A percentile compares a stretch with the other conserved stretches of the same genome.
phyloP scores from a whole-genome alignment of 1,140 invertebrate genomes.

The Anastrepha obliqua region DNA sequence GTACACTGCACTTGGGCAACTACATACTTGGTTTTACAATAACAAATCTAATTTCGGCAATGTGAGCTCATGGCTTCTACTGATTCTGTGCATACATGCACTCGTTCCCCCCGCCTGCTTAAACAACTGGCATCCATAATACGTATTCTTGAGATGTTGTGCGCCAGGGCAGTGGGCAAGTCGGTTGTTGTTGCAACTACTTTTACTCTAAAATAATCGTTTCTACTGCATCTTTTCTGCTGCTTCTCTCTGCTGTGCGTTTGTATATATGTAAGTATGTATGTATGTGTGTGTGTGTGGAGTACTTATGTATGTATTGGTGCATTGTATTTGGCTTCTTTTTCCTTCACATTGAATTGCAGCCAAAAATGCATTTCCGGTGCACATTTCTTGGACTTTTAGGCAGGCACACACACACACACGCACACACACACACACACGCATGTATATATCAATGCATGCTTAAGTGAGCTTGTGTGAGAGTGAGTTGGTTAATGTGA shows the following conservation, averaged over 20 bases:
- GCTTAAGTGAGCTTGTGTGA: too few relatives aligned
- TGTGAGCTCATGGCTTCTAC: not conserved
- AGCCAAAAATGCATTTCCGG: constrained; percentile 50
- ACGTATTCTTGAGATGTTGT: constrained; percentile 1
- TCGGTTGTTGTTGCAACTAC: not conserved
- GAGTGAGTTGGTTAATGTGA: not conserved
- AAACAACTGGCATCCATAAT: not conserved
- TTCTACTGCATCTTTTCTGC: constrained; percentile 32
- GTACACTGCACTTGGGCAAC: not conserved
- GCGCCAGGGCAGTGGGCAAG: not conserved
- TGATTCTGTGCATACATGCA: not conserved
- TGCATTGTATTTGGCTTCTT: constrained; percentile 7
- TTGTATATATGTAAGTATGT: not conserved
- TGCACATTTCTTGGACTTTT: constrained; percentile 49
- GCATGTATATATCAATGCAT: not conserved
- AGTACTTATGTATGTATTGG: not conserved
- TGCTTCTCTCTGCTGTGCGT: not conserved
- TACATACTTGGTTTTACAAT: not conserved
- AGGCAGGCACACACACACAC: not conserved
- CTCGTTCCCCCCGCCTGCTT: not conserved
- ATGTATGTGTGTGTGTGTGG: constrained; percentile 9
- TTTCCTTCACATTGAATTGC: constrained; percentile 40
- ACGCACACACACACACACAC: not conserved
- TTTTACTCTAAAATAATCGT: constrained; percentile 40
- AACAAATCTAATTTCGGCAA: not conserved